phyloP scores from a whole-genome alignment of 2,888 invertebrate species.

The Limnephilus auricula region DNA sequence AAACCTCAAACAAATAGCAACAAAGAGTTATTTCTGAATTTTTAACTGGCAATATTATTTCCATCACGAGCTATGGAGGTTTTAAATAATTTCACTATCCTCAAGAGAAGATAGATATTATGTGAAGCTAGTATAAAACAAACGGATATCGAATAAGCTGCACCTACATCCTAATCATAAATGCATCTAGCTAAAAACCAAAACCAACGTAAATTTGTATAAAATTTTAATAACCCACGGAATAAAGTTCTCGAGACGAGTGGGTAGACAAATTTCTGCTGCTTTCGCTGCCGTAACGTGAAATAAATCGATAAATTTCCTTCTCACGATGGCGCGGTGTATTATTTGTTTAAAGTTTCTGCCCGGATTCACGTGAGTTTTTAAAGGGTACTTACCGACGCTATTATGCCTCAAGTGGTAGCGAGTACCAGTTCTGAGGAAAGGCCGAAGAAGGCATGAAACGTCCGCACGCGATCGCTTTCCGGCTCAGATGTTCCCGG shows the following conservation, averaged over 20 bases:
- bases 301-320: constrained; percentile 26
- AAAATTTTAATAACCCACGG: too few species aligned
- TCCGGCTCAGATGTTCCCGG: constrained; percentile 10
- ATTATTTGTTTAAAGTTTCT: constrained; percentile 28
- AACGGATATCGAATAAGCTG: too few species aligned
- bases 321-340: neutral
- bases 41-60: too few species aligned
- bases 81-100: too few species aligned
- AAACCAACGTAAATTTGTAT: neutral
- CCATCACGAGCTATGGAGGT: too few species aligned
- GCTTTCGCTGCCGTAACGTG: neutral
- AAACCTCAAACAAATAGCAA: too few species aligned
- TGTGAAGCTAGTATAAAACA: too few species aligned
- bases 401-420: neutral
- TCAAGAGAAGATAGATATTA: too few species aligned
- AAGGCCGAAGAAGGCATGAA: neutral
- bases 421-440: constrained; percentile 5
- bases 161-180: neutral
- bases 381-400: neutral
- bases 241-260: neutral
- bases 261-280: neutral
- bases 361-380: constrained; percentile 4
- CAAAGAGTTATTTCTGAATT: too few species aligned
- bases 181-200: neutral
- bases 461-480: constrained; percentile 13